Evolutionary conservation across 2,888 invertebrate genomes (phyloP), one percentile per base, ranked within the genome.

Genomic region (Drosophila neonasuta): DNA sequence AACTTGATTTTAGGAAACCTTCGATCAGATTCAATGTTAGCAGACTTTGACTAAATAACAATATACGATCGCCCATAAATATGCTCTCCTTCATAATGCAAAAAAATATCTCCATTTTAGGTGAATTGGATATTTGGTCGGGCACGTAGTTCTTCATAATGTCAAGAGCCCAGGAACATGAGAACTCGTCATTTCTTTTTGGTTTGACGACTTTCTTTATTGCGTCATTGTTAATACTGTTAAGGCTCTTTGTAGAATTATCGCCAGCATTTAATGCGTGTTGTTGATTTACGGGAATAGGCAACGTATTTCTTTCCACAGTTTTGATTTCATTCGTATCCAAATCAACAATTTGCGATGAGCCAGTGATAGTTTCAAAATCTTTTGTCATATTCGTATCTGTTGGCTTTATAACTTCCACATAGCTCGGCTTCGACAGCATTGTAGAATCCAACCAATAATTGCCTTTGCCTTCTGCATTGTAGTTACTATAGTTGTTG

Each of bases 11-110:
- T 72, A 99, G 92, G 90, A 97, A 97, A 88, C 97, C 96, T 92
- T 99, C 99, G 69, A 99, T 96, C 67, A 98, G 93, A 92, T 98
- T 97, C 74, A 99, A 92, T 0, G 99, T 99, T 80, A 98, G 95
- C 64, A 99, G 92, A 85, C 98, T 98, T 91, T 99, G 99, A 84
- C 98, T 98, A 90, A 99, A 99, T 3, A 99, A 94, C 58, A 99
- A 92, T 63, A 99, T 92, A 69, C 99, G 95, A 91, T 99, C 99
- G 1, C 97, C 97, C 68, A 96, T 90, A 65, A 93, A 93, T 57
- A 99, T 94, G 74, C 97, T 96, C 90, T 98, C 97, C 77, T 96
- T 95, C 51, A 99, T 92, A 71, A 99, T 95, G 78, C 96, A 95
- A 90, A 99, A 96, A 86, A 99, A 95, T 46, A 99, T 93, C 81